A percentile compares a stretch with the other conserved stretches of the same genome.
phyloP scores from a whole-genome alignment of 2,797 vertebrate genomes.

The Gymnoscopelus microlampas region DNA sequence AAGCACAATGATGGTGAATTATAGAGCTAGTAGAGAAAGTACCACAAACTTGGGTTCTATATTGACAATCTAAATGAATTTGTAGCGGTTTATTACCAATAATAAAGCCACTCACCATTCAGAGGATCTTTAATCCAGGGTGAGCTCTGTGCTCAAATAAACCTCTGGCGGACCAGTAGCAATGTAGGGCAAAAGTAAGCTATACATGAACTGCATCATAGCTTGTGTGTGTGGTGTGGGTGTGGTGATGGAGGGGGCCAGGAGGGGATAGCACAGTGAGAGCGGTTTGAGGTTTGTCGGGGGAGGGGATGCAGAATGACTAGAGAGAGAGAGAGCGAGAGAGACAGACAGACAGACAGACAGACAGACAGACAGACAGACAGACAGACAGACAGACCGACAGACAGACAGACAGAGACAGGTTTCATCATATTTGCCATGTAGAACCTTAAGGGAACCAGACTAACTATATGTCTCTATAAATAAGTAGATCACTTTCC shows the following conservation, averaged over 20 bases:
- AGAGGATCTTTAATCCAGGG: constrained; percentile 45
- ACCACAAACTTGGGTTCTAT: constrained; percentile 21
- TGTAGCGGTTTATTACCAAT: too few relatives aligned
- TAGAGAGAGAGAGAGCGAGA: neutral
- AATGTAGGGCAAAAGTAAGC: constrained; percentile 57
- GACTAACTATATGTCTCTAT: constrained; percentile 74
- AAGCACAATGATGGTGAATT: constrained; percentile 10
- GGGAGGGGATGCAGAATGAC: constrained; percentile 2
- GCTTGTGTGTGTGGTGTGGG: constrained; percentile 64
- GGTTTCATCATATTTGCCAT: constrained; percentile 58
- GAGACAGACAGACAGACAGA: constrained; percentile 10
- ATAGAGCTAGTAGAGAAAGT: neutral
- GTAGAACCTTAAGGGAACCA: constrained; percentile 64
- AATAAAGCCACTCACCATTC: constrained; percentile 63
- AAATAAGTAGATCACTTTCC: constrained; percentile 77
- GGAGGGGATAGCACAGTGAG: constrained; percentile 42
- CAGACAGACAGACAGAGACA: constrained; percentile 32
- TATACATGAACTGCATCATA: constrained; percentile 60
- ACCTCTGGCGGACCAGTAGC: constrained; percentile 34
- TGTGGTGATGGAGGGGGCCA: constrained; percentile 69
- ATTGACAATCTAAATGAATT: constrained; percentile 7
- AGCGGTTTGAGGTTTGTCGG: neutral
- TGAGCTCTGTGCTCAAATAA: constrained; percentile 36
- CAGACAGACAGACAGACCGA: constrained; percentile 15
- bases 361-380: constrained; percentile 10